These are phyloP conservation scores for Centropus bengalensis DNA, from an alignment of 2,113 vertebrate genomes.

Conservation along the genomic window DNA sequence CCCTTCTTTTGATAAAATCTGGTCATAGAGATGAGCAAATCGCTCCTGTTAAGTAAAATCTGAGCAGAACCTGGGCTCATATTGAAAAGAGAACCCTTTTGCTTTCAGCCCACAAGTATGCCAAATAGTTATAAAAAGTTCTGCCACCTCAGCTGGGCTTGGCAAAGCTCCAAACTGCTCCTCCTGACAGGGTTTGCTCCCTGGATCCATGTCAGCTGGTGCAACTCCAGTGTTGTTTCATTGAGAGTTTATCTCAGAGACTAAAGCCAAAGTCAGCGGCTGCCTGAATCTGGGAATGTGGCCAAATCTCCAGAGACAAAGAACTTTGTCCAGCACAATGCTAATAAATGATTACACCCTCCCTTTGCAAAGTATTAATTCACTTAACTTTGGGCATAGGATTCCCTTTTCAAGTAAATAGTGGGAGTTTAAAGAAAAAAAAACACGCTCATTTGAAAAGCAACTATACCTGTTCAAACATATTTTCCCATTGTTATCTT, in stretches of 20 bases:
- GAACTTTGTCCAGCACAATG: slow-evolving; percentile 51
- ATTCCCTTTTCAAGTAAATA: neutral
- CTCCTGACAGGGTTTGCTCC: slow-evolving; percentile 45
- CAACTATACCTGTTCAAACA: neutral
- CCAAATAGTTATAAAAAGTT: neutral
- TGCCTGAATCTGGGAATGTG: neutral
- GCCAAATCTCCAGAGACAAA: slow-evolving; percentile 57
- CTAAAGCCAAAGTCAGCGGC: slow-evolving; percentile 60
- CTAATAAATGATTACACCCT: slow-evolving; percentile 54
- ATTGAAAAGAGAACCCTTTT: neutral
- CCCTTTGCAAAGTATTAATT: slow-evolving; percentile 46
- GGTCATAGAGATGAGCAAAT: neutral
- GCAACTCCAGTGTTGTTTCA: slow-evolving; percentile 45
- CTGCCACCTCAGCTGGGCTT: slow-evolving; percentile 23
- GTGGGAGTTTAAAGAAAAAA: neutral
- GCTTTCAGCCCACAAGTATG: neutral
- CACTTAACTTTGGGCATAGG: slow-evolving; percentile 15
- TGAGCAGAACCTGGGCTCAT: neutral
- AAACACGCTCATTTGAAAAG: neutral
- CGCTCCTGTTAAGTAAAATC: neutral
- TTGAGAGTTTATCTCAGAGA: slow-evolving; percentile 43
- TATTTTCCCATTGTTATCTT: neutral
- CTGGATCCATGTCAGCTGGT: slow-evolving; percentile 34
- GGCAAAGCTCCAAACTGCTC: neutral
- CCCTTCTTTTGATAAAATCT: neutral